These are phyloP conservation scores for Hozukius guyotensis DNA, from an alignment of 2,797 vertebrate genomes.

Conservation along the genomic window DNA sequence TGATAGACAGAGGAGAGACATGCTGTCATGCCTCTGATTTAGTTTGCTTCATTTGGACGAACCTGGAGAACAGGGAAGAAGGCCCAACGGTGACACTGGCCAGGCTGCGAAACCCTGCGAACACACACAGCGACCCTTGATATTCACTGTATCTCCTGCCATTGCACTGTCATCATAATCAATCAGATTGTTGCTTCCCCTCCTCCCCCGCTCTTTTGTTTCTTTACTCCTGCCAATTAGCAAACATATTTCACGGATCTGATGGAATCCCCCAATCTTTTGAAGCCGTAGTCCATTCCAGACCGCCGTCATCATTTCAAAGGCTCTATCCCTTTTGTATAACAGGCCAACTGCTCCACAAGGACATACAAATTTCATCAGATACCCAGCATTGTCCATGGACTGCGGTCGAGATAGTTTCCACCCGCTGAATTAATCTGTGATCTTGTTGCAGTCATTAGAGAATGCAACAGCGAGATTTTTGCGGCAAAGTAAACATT, in stretches of 20 bases:
- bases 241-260: conserved; percentile 50
- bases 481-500: conserved; percentile 71
- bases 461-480: conserved; percentile 63
- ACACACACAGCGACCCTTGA: conserved; percentile 3
- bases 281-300: conserved; percentile 32
- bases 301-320: conserved; percentile 41
- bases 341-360: conserved; percentile 41
- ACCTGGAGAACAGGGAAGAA: conserved; percentile 38
- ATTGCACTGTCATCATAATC: conserved; percentile 59
- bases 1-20: conserved; percentile 41
- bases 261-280: conserved; percentile 36
- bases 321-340: background rate
- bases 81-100: conserved; percentile 42
- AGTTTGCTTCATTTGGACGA: conserved; percentile 63
- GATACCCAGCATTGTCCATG: conserved; percentile 41
- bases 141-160: conserved; percentile 31
- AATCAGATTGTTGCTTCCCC: conserved; percentile 25
- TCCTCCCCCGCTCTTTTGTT: background rate
- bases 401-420: conserved; percentile 59
- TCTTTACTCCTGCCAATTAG: conserved; percentile 37
- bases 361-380: conserved; percentile 40
- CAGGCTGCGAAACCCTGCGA: conserved; percentile 35
- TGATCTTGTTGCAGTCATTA: conserved; percentile 55
- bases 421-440: conserved; percentile 61
- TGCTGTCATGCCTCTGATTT: conserved; percentile 55